A percentile compares a stretch with the other conserved stretches of the same genome.
Conservation (phyloP, 1,140 invertebrate genomes). For the Ceratosolen solmsi region DNA sequence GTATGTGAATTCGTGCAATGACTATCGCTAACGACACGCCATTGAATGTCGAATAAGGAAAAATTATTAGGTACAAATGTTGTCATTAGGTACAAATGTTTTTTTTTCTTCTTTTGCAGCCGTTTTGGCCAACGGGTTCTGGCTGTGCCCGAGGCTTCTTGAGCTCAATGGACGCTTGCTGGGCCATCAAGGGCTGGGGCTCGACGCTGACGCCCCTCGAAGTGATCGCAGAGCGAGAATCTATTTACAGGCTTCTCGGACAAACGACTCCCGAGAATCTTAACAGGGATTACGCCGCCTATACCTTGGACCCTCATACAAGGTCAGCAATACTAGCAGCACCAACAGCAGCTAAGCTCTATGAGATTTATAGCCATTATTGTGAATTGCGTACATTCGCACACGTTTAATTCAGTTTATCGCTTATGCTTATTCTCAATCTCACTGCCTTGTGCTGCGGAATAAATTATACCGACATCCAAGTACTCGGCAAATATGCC, state of each 20-base stretch:
- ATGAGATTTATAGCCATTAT: too few relatives aligned
- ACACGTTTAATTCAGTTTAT: too few relatives aligned
- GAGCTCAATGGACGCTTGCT: slow-evolving; percentile 95
- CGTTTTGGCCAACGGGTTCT: slow-evolving; percentile 98
- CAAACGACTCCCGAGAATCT: slow-evolving; percentile 98
- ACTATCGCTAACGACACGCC: too few relatives aligned
- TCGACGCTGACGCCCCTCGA: slow-evolving; percentile 80
- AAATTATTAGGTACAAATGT: too few relatives aligned
- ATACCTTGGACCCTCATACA: slow-evolving; percentile 92
- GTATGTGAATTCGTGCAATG: too few relatives aligned
- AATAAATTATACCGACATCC: too few relatives aligned
- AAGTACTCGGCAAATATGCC: too few relatives aligned
- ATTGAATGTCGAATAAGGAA: too few relatives aligned
- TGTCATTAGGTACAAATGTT: not conserved
- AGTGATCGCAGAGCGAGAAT: slow-evolving; percentile 94
- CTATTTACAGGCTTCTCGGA: slow-evolving; percentile 89
- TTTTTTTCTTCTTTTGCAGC: slow-evolving; percentile 71
- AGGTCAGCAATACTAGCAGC: slow-evolving; percentile 66
- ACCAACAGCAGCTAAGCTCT: too few relatives aligned
- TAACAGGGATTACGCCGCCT: slow-evolving; percentile 88
- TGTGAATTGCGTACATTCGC: too few relatives aligned
- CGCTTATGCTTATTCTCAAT: too few relatives aligned
- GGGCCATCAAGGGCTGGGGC: slow-evolving; percentile 92
- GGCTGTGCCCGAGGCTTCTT: slow-evolving; percentile 98
- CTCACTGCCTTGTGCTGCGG: too few relatives aligned